Conservation (phyloP, 2,888 invertebrate genomes). For the Tromatobia lineatoria region DNA sequence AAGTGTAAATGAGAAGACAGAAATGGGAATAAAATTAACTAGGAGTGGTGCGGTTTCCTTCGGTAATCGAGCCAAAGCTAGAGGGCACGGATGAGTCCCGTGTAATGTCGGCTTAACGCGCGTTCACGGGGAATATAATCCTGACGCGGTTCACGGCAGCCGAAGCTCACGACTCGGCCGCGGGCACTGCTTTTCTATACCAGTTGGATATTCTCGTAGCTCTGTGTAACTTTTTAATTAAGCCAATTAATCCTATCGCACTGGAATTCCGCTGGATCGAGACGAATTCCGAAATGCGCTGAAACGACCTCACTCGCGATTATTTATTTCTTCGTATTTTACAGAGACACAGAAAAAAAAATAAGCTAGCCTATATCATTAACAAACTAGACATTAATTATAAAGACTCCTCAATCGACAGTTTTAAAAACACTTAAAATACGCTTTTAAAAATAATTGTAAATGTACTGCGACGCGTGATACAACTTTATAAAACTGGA, state of each 20-base stretch:
- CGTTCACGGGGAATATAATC: slow-evolving; percentile 63
- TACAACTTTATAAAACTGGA: no score
- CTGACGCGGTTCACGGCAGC: slow-evolving; percentile 32
- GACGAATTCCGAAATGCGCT: slow-evolving; percentile 36
- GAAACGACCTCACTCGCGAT: neutral
- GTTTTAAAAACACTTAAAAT: no score
- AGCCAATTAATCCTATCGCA: slow-evolving; percentile 70
- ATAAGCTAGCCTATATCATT: no score
- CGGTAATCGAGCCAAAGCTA: slow-evolving; percentile 55
- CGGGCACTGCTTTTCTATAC: slow-evolving; percentile 19
- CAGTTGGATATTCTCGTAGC: slow-evolving; percentile 37
- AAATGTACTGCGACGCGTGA: no score
- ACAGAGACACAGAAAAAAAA: no score
- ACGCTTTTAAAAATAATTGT: no score
- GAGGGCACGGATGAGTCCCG: slow-evolving; percentile 43
- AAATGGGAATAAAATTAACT: slow-evolving; percentile 40
- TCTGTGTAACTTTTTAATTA: slow-evolving; percentile 72
- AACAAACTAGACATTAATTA: no score
- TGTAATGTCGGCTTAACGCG: slow-evolving; percentile 65
- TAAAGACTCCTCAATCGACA: no score
- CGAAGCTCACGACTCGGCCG: slow-evolving; percentile 23
- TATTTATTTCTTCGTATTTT: slow-evolving; percentile 1
- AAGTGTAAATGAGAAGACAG: neutral
- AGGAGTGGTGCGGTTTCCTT: slow-evolving; percentile 40
- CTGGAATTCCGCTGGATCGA: slow-evolving; percentile 51